These are phyloP conservation scores for Scomber japonicus DNA, from an alignment of 2,113 vertebrate species.

Conservation along the genomic window DNA sequence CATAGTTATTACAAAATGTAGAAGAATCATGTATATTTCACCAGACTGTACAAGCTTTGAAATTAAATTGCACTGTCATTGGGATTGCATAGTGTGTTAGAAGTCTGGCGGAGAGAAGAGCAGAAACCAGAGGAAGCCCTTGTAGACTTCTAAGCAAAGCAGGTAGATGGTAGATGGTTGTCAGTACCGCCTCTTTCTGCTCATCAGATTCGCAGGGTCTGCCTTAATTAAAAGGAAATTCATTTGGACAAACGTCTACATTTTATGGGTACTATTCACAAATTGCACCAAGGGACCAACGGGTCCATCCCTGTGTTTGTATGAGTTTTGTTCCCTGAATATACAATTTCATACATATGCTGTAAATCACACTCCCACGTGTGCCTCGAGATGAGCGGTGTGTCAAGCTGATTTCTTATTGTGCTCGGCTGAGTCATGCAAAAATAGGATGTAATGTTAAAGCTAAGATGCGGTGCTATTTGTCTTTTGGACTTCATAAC, in stretches of 20 bases:
- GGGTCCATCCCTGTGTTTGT: slow-evolving; percentile 72
- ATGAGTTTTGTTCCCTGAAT: slow-evolving; percentile 77
- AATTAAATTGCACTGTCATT: slow-evolving; percentile 71
- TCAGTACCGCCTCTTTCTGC: slow-evolving; percentile 45
- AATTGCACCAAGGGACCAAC: slow-evolving; percentile 72
- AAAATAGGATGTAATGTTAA: slow-evolving; percentile 53
- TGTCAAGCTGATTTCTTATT: slow-evolving; percentile 58
- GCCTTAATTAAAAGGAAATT: slow-evolving; percentile 32
- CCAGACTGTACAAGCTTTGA: slow-evolving; percentile 70
- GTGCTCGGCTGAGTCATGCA: slow-evolving; percentile 71
- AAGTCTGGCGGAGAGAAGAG: slow-evolving; percentile 57
- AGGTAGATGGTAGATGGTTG: slow-evolving; percentile 51
- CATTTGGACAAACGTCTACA: slow-evolving; percentile 58
- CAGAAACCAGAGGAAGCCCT: slow-evolving; percentile 66
- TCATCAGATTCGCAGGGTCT: slow-evolving; percentile 44
- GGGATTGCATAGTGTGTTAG: slow-evolving; percentile 83
- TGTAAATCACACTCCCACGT: slow-evolving; percentile 24
- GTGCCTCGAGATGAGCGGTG: slow-evolving; percentile 53
- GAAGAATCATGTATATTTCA: slow-evolving; percentile 65
- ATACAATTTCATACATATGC: slow-evolving; percentile 42
- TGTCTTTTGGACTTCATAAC: slow-evolving; percentile 27
- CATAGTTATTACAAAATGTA: slow-evolving; percentile 71
- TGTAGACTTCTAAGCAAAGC: slow-evolving; percentile 61
- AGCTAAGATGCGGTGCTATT: slow-evolving; percentile 56
- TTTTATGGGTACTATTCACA: slow-evolving; percentile 66